Evolutionary conservation across 1,140 invertebrate species (phyloP).

Genomic region (Brachionus koreanus): DNA sequence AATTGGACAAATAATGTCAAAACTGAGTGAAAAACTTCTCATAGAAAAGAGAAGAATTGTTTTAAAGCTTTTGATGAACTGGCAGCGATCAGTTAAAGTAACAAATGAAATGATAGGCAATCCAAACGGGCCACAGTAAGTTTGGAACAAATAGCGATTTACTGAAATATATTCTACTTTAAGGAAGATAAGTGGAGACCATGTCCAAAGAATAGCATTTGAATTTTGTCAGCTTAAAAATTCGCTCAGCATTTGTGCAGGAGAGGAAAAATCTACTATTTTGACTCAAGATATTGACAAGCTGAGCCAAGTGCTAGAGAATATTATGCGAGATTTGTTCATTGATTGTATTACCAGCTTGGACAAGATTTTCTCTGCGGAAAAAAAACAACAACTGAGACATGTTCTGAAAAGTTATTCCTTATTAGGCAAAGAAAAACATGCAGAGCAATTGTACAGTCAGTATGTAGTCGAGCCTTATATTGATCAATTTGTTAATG

Average conservation of each 20-base stretch:
- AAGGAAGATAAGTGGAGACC: conserved; percentile 35
- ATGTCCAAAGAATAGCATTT: conserved; percentile 41
- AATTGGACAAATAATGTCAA: not conserved
- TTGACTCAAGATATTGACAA: conserved; percentile 54
- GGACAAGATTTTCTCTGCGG: conserved; percentile 46
- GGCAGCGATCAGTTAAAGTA: conserved; percentile 6
- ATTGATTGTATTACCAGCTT: conserved; percentile 60
- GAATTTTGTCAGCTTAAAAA: conserved; percentile 43
- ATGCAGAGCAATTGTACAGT: conserved; percentile 70
- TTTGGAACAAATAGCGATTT: not conserved
- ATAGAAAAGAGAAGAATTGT: conserved; percentile 28
- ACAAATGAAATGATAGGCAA: conserved; percentile 39
- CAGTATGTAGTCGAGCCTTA: conserved; percentile 69
- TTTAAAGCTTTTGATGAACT: conserved; percentile 26
- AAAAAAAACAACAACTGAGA: conserved; percentile 8
- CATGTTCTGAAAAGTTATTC: conserved; percentile 50
- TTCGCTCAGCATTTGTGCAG: conserved; percentile 6
- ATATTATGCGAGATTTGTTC: conserved; percentile 64
- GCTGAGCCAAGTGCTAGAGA: conserved; percentile 54
- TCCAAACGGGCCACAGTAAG: not conserved
- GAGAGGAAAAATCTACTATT: conserved; percentile 3
- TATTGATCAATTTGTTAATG: conserved; percentile 67
- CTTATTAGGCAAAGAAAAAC: conserved; percentile 62
- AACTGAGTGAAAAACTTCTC: conserved; percentile 31
- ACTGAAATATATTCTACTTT: not conserved